Percentiles rank a stretch among this genome's conserved stretches.
These are phyloP conservation scores for Mongoloraphidia duomilia DNA, from an alignment of 2,888 invertebrate genomes.

Conservation along the genomic window DNA sequence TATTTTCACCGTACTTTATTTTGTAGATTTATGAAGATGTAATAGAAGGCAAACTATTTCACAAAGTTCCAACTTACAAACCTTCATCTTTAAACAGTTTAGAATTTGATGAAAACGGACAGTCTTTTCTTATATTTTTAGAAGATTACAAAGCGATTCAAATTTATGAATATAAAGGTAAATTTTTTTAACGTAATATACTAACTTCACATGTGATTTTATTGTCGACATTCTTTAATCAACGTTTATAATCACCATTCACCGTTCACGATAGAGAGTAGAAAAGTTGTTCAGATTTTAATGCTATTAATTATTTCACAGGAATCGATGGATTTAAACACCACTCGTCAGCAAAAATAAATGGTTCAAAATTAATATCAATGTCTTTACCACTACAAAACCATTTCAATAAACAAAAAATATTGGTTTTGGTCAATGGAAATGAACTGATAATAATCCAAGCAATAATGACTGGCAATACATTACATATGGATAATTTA, in stretches of 20 bases:
- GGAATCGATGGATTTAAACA: constrained; percentile 32
- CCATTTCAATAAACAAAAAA: constrained; percentile 19
- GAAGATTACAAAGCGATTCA: constrained; percentile 28
- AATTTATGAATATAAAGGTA: constrained; percentile 35
- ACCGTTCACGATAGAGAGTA: background rate
- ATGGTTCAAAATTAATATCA: constrained; percentile 24
- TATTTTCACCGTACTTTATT: background rate
- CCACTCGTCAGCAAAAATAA: constrained; percentile 24
- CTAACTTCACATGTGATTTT: background rate
- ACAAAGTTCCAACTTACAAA: constrained; percentile 32
- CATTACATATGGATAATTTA: constrained; percentile 21
- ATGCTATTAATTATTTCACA: constrained; percentile 14
- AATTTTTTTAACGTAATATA: background rate
- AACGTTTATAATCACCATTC: background rate
- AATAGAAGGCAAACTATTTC: constrained; percentile 31
- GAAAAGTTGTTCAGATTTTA: background rate
- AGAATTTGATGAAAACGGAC: constrained; percentile 27
- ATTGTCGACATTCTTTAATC: constrained; percentile 25
- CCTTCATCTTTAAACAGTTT: constrained; percentile 33
- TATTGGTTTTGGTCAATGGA: constrained; percentile 25
- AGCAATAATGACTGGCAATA: constrained; percentile 31
- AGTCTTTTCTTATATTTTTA: constrained; percentile 35
- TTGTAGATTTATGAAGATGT: constrained; percentile 32
- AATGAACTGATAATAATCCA: constrained; percentile 28
- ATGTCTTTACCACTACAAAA: constrained; percentile 22